Percentiles rank a stretch among this genome's conserved stretches.
These are phyloP conservation scores for Vultur gryphus DNA, from an alignment of 2,797 vertebrate species.

Conservation along the genomic window DNA sequence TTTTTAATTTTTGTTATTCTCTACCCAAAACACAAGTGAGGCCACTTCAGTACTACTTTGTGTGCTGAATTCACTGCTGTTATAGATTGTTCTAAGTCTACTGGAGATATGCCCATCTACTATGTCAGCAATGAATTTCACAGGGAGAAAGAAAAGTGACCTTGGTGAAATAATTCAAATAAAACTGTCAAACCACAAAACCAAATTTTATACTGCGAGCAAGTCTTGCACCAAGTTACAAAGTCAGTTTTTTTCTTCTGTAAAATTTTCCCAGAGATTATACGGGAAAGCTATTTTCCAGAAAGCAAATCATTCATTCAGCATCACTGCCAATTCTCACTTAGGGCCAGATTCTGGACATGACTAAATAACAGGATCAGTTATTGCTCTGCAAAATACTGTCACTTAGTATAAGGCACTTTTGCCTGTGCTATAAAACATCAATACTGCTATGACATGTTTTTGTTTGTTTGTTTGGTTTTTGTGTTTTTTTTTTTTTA, in stretches of 20 bases:
- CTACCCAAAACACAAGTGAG: slow-evolving; percentile 19
- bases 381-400: neutral
- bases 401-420: neutral
- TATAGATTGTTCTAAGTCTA: neutral
- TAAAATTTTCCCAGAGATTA: slow-evolving; percentile 8
- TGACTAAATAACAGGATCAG: neutral
- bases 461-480: too few relatives aligned
- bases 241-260: neutral
- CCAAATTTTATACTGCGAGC: neutral
- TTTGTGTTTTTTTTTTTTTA: too few relatives aligned
- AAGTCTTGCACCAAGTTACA: neutral
- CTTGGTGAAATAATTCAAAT: slow-evolving; percentile 31
- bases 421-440: neutral
- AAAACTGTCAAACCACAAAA: slow-evolving; percentile 30
- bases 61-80: neutral
- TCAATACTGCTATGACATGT: neutral
- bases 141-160: slow-evolving; percentile 1
- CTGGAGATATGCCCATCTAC: neutral
- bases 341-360: slow-evolving; percentile 8
- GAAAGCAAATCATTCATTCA: slow-evolving; percentile 17
- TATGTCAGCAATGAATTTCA: neutral
- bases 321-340: neutral
- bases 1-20: slow-evolving; percentile 23
- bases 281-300: slow-evolving; percentile 40
- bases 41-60: neutral